Percentiles rank a stretch among this genome's conserved stretches.
phyloP scores from a whole-genome alignment of 2,113 vertebrate genomes.

The Australoheros scitulus region DNA sequence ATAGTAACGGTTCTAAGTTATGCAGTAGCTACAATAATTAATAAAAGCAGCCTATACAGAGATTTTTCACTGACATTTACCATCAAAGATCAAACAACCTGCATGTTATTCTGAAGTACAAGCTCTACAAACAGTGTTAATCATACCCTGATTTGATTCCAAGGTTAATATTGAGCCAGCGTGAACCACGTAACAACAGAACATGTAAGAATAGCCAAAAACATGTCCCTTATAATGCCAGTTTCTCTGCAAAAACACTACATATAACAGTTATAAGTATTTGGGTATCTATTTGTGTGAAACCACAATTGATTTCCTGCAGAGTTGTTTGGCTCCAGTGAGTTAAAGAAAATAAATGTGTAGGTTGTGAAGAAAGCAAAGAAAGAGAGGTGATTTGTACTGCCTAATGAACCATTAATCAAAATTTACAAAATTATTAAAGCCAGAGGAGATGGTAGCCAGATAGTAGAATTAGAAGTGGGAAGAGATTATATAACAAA shows the following conservation, averaged over 20 bases:
- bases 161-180: not conserved
- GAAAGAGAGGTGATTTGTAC: not conserved
- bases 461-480: not conserved
- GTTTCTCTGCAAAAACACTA: not conserved
- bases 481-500: not conserved
- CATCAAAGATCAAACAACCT: not conserved
- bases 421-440: not conserved
- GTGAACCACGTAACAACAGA: not conserved
- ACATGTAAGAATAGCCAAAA: not conserved
- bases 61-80: not conserved
- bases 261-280: not conserved
- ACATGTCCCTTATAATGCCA: not conserved
- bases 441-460: not conserved
- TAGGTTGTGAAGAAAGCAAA: not conserved
- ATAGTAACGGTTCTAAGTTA: not conserved
- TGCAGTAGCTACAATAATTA: not conserved
- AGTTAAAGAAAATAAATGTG: conserved; percentile 4
- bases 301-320: not conserved
- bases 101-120: not conserved
- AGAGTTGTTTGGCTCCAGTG: not conserved
- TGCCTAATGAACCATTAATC: not conserved
- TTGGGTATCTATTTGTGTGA: not conserved
- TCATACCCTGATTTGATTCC: not conserved
- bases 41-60: not conserved
- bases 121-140: not conserved